phyloP scores from a whole-genome alignment of 2,797 vertebrate genomes.

The Coluber constrictor region DNA sequence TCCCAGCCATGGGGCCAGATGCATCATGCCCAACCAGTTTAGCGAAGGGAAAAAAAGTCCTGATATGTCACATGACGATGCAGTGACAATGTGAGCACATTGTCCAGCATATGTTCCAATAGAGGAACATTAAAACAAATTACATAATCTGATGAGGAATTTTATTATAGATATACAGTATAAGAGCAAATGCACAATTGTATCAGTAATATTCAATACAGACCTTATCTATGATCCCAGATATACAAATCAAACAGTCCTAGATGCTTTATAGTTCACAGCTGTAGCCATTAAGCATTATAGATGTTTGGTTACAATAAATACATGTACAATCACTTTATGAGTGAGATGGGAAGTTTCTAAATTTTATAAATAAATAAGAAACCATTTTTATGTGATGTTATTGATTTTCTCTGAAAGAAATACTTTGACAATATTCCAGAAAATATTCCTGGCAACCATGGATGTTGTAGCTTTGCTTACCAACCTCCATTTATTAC shows the following conservation, averaged over 20 bases:
- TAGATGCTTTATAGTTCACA: background rate
- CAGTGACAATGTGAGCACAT: no score
- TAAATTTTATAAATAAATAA: no score
- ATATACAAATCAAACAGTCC: background rate
- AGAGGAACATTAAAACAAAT: background rate
- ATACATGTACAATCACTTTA: background rate
- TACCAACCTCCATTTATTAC: background rate
- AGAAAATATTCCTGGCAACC: background rate
- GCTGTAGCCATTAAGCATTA: background rate
- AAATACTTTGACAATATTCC: background rate
- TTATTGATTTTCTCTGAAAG: background rate
- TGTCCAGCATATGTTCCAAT: no score
- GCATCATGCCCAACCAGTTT: no score
- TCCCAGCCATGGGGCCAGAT: rapidly evolving
- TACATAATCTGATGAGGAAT: background rate
- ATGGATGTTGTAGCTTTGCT: background rate
- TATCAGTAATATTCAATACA: background rate
- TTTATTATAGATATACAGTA: background rate
- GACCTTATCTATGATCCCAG: background rate
- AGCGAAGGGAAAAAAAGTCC: no score
- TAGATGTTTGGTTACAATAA: background rate
- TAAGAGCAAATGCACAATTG: background rate
- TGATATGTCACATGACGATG: no score
- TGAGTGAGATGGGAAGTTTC: no score
- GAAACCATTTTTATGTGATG: no score